Evolutionary conservation across 1,140 invertebrate species (phyloP), one percentile per base, ranked within the genome.

Genomic region (Macrotrachela quadricornifera): DNA sequence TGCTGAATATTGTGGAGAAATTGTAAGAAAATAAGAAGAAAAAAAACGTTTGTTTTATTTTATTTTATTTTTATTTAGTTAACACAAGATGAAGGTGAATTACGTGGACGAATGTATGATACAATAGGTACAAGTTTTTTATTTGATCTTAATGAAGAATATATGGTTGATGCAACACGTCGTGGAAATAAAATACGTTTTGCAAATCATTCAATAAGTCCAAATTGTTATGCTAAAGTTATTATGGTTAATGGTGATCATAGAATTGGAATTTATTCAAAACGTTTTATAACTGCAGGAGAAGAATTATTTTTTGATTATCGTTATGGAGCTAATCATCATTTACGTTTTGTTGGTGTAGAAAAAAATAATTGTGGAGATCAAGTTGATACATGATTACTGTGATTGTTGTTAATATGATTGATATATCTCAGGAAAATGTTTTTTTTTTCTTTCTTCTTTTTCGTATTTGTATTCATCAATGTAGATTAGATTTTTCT

Each of bases 231-330:
- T 71, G 91, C 92, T 21, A 96, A 95, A 77, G 53, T 71, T 1
- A 91, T 96, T 83, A 94, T 95, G 82, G 92, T 99, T 0, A 97
- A 96, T 69, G 92, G 92, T 0, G 92, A 97, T 71, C 92, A 99
- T 68, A 77, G 92, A 61, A 97, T 99, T 68, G 94, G 91, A 13
- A 97, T 99, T 63, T 99, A 96, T 76, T 92, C 94, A 42, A 95
- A 95, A 68, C 74, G 90, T 57, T 78, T 82, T 30, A 95, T 99
- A 60, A 83, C 92, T 65, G 81, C 87, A 3, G 90, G 90, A 0
- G 92, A 97, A 69, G 94, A 99, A 59, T 60, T 75, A 10, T 74
- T 74, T 62, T 75, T 75, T 62, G 73, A 75, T 59, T 75, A 75
- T 56, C 64, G 71, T 77, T 96, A 95, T 73, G 90, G 90, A 51